Conservation (phyloP, 1,140 invertebrate species). For the Sarcophaga bullata region DNA sequence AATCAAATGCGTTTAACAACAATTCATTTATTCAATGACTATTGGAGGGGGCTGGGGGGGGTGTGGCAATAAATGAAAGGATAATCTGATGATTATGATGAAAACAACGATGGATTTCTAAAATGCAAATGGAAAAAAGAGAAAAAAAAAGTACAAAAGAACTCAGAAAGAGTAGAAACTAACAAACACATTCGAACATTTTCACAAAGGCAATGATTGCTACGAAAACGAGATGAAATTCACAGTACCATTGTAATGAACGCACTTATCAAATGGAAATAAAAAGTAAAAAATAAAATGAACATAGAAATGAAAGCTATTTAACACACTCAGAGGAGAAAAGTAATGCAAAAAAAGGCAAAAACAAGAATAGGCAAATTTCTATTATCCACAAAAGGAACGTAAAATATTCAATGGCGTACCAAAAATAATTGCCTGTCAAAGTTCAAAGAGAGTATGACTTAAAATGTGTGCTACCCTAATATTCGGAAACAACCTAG, state of each 20-base stretch:
- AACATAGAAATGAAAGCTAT: background rate
- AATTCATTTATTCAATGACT: background rate
- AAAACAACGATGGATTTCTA: background rate
- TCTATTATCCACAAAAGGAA: background rate
- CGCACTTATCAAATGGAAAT: background rate
- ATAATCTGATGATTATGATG: background rate
- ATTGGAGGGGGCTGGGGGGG: too few species aligned
- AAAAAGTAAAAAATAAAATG: background rate
- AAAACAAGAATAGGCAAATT: background rate
- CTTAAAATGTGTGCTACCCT: background rate
- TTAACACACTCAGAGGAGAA: background rate
- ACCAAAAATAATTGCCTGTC: too few species aligned
- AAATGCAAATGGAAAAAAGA: background rate
- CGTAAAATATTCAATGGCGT: too few species aligned
- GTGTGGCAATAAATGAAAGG: too few species aligned
- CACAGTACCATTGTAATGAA: background rate
- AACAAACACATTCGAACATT: background rate
- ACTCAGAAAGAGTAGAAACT: background rate
- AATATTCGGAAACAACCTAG: background rate
- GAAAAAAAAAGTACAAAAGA: background rate
- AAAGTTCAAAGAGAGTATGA: too few species aligned
- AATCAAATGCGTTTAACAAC: slow-evolving; percentile 3
- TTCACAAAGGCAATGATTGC: background rate
- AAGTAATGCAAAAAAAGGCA: background rate
- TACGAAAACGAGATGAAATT: background rate